These are phyloP conservation scores for Baryphthengus martii DNA, from an alignment of 2,113 vertebrate species.

Conservation along the genomic window DNA sequence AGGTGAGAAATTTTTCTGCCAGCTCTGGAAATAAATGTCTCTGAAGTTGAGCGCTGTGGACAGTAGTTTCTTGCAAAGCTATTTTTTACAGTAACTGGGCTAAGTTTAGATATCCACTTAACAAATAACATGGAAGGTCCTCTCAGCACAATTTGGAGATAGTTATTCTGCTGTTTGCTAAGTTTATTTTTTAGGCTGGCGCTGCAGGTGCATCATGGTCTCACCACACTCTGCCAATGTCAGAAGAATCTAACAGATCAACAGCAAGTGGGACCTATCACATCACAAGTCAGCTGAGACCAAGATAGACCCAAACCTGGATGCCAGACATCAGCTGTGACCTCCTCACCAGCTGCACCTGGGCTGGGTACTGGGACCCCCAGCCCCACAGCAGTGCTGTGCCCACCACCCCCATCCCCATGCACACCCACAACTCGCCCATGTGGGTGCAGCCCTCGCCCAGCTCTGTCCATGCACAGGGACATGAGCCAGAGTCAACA, in stretches of 20 bases:
- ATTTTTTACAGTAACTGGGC: constrained; percentile 3
- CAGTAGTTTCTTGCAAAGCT: neutral
- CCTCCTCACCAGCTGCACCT: neutral
- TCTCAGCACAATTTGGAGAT: neutral
- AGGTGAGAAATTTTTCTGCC: constrained; percentile 15
- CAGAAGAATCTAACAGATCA: neutral
- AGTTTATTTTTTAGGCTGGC: rapidly evolving
- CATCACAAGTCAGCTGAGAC: neutral
- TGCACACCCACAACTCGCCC: neutral
- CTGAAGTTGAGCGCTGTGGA: neutral
- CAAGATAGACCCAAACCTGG: neutral
- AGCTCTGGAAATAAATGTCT: constrained; percentile 44
- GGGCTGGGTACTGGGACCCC: neutral
- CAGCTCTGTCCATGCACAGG: neutral
- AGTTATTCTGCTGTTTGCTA: neutral
- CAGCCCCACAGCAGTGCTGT: neutral
- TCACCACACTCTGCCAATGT: neutral
- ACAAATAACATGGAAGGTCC: neutral
- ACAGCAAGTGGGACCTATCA: neutral
- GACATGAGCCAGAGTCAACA: rapidly evolving
- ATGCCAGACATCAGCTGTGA: neutral
- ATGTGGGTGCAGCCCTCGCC: neutral
- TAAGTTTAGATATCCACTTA: constrained; percentile 50
- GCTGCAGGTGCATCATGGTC: neutral
- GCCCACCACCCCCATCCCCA: neutral